Evolutionary conservation across 2,797 vertebrate species (phyloP).

Genomic region (Peromyscus eremicus): DNA sequence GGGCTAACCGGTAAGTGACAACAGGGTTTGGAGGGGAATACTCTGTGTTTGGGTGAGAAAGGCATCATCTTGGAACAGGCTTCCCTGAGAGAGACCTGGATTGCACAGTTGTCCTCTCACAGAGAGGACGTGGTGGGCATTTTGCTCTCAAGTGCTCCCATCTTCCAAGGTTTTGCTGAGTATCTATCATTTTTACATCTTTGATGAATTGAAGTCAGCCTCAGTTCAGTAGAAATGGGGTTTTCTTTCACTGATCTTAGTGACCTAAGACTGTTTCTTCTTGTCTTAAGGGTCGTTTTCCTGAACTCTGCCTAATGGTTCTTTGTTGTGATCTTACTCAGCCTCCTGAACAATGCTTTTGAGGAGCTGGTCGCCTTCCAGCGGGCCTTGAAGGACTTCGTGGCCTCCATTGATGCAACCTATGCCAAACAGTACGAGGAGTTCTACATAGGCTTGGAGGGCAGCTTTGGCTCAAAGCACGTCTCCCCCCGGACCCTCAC

Average conservation of each 20-base stretch:
- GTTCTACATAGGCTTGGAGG: constrained; percentile 97
- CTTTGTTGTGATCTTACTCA: constrained; percentile 76
- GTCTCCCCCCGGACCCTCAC: constrained; percentile 96
- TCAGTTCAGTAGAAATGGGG: neutral
- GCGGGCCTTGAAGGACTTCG: constrained; percentile 95
- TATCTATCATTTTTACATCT: neutral
- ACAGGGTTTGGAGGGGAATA: neutral
- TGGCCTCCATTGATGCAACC: constrained; percentile 95
- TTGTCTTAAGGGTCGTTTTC: neutral
- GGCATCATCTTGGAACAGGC: neutral
- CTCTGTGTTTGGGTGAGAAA: neutral
- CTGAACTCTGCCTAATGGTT: neutral
- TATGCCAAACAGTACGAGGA: constrained; percentile 98
- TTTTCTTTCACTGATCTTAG: neutral
- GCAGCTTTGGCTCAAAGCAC: constrained; percentile 97
- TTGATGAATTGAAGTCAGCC: neutral
- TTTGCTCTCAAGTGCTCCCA: neutral
- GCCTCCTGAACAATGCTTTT: constrained; percentile 95
- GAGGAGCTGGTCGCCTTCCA: constrained; percentile 97
- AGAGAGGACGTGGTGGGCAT: neutral
- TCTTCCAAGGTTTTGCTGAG: neutral
- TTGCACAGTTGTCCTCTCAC: neutral
- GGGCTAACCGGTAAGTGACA: constrained; percentile 92
- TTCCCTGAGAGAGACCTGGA: neutral
- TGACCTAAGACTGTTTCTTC: neutral